Base-by-base conservation (phyloP, 2,888 invertebrate species). In the Fragum fragum region DNA sequence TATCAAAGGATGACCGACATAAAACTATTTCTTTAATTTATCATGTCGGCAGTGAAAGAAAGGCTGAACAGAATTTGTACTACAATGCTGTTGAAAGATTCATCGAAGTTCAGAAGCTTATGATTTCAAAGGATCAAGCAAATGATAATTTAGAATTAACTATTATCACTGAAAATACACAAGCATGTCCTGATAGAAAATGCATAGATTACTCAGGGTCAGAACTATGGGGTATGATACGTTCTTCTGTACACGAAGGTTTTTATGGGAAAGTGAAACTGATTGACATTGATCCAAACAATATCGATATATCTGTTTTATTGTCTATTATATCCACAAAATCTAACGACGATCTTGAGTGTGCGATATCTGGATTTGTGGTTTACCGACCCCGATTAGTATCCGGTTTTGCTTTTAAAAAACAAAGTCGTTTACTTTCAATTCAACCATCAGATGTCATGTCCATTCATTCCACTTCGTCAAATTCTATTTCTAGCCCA, bases 161-260 rank as follows among this genome's bases (percentile, higher is more conserved):
- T 18, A 29, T 81, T 57, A 63, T 71, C 18, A 85, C 85, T 3
- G 78, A 85, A 47, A 69, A 76, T 16, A 76, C 79, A 3, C 79
- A 79, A 57, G 32, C 16, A 14, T 68, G 5, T 39, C 18, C 11
- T 18, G 18, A 9, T 2, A n/a, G n/a, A 16, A n/a, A 23, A n/a
- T 39, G 36, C 21, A n/a, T 63, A 2, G 74, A 68, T 36, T 21
- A 80, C 14, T 0, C 66, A 7, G 85, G 87, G 9, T 75, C 87
- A 18, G 81, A 83, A 68, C 28, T 87, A 23, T 87, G 87, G 87
- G 87, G 87, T 23, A 57, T 87, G 32, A 69, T 79, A 28, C 61
- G 83, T 36, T 83, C 87, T 1, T 79, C 42, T 9, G 42, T 42
- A 23, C 66, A 66, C 16, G 78, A 78, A 47, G 55, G 57, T 47